Base-by-base conservation (phyloP, 2,113 vertebrate species). In the Okapia johnstoni region DNA sequence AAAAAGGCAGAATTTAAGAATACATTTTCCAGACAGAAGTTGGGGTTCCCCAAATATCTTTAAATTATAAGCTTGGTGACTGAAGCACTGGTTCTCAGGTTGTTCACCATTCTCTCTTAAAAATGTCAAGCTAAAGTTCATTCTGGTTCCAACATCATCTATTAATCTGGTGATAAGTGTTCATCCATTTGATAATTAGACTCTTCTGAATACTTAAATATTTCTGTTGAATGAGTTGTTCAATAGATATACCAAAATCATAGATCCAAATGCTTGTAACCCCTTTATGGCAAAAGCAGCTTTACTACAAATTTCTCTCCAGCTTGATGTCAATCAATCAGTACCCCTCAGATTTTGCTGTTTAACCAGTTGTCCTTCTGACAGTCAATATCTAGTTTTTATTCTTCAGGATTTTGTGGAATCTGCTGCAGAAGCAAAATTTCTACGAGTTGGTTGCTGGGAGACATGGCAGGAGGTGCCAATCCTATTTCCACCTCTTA, bases 1-100 rank as follows among this genome's bases (percentile, higher is more conserved):
- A 85, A 66, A 87, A 86, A 79, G 85, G 26, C 25, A 97, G 8
- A 96, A 93, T 84, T 50, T 19, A 96, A 93, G 36, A 63, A 86
- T 54, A 54, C 12, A 4, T 57, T 9, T 84, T 70, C 60, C n/a
- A 88, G 81, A 94, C 13, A 61, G 58, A 94, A 96, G 66, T n/a
- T 61, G 4, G 17, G 17, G 17, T 85, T 7, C 5, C 77, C n/a
- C 4, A 48, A 46, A 91, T 85, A 15, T 88, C 46, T 33, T 86
- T 55, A 73, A 90, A 58, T 58, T 87, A 66, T 55, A 55, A 83
- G 2, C 43, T 79, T 90, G 19, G 46, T 93, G 16, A 90, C 36
- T 19, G 6, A 92, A 94, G 10, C 6, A 2, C 25, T 8, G 80
- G 50, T 52, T n/a, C 55, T 95, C 60, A 84, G 25, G 3, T 52